These are phyloP conservation scores for Pomacea maculata DNA, from an alignment of 1,140 invertebrate species.

Conservation along the genomic window DNA sequence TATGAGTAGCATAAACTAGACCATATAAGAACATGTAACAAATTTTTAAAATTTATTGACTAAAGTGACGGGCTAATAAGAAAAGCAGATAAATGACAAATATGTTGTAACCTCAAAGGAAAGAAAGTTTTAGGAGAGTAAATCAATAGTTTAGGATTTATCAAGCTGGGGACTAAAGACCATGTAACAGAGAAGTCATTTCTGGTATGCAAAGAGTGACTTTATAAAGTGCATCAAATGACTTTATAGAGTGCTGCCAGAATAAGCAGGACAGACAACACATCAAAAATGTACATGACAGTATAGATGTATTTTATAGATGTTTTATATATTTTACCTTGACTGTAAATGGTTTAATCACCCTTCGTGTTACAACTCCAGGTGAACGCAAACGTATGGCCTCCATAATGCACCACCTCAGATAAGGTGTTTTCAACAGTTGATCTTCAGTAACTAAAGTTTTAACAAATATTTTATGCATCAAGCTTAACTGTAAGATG, in stretches of 20 bases:
- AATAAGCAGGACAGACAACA: too few relatives aligned
- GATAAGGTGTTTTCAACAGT: slow-evolving; percentile 39
- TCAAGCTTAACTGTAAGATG: background rate
- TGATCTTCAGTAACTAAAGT: slow-evolving; percentile 35
- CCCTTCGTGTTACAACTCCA: slow-evolving; percentile 46
- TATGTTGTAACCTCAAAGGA: too few relatives aligned
- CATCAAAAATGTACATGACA: too few relatives aligned
- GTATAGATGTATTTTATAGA: too few relatives aligned
- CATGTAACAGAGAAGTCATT: background rate
- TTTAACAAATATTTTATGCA: background rate
- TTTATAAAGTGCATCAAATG: too few relatives aligned
- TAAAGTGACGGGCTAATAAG: too few relatives aligned
- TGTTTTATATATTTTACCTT: slow-evolving; percentile 25
- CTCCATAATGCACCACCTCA: slow-evolving; percentile 49
- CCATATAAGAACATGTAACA: background rate
- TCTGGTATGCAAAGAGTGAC: too few relatives aligned
- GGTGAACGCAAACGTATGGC: slow-evolving; percentile 44
- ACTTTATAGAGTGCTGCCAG: too few relatives aligned
- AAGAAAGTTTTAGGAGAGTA: too few relatives aligned
- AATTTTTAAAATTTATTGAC: background rate
- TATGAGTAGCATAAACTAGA: background rate
- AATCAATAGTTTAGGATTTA: background rate
- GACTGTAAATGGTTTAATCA: slow-evolving; percentile 45
- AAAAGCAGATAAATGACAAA: too few relatives aligned
- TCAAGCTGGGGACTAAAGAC: background rate